A percentile compares a stretch with the other conserved stretches of the same genome.
Evolutionary conservation across 2,888 invertebrate genomes (phyloP).

Genomic region (Dysmachus trigonus): DNA sequence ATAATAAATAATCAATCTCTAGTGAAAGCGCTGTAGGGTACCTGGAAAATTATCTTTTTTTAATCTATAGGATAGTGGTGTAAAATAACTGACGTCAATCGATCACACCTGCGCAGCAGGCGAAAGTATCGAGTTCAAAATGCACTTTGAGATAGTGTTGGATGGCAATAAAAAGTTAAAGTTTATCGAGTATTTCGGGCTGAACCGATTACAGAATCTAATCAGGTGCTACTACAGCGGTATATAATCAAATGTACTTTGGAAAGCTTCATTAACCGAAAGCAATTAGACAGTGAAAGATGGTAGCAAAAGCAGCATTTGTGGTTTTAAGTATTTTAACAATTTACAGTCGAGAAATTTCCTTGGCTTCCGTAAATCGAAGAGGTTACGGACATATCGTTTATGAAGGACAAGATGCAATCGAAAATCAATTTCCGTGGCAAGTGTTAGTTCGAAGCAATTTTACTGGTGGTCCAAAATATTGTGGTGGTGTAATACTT

Average conservation of each 20-base stretch:
- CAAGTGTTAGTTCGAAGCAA: constrained; percentile 17
- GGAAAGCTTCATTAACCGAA: not conserved
- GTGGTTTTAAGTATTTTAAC: not conserved
- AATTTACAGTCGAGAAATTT: not conserved
- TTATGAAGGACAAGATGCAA: not conserved
- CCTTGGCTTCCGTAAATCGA: not conserved
- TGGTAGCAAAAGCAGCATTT: not conserved
- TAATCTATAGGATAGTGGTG: not conserved
- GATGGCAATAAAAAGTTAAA: not conserved
- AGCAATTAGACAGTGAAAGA: constrained; percentile 3
- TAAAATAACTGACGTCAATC: not conserved
- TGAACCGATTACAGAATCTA: constrained; percentile 2
- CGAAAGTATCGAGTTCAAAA: not conserved
- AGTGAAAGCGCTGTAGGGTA: not conserved
- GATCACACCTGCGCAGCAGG: not conserved
- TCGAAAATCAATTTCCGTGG: constrained; percentile 39
- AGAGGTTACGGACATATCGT: not conserved
- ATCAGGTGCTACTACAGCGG: not conserved
- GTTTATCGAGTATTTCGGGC: not conserved
- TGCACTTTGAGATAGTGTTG: constrained; percentile 6
- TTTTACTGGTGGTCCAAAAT: not conserved
- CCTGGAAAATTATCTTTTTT: not conserved
- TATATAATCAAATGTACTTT: not conserved
- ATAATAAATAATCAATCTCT: not conserved
- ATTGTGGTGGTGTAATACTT: constrained; percentile 34